Conservation (phyloP, 1,140 invertebrate species). For the Goniozus legneri region DNA sequence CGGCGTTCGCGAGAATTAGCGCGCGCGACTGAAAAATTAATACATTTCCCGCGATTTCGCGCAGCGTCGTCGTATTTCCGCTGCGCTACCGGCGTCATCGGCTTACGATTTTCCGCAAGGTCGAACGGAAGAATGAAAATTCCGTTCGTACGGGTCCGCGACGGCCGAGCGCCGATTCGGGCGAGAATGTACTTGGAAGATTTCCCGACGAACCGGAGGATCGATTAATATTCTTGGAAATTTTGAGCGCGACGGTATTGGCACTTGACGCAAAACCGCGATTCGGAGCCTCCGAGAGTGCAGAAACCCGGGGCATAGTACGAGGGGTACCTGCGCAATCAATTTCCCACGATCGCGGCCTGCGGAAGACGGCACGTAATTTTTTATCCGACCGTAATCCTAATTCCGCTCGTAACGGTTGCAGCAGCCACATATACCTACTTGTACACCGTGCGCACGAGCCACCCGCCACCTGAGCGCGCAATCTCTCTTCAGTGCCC, state of each 20-base stretch:
- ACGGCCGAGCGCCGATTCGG: neutral
- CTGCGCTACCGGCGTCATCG: constrained; percentile 13
- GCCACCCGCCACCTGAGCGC: no score
- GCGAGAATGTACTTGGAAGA: neutral
- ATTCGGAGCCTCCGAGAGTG: no score
- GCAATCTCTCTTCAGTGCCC: no score
- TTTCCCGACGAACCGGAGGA: neutral
- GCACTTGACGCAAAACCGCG: no score
- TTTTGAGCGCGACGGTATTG: constrained; percentile 10
- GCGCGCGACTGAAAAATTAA: constrained; percentile 9
- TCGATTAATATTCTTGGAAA: constrained; percentile 17
- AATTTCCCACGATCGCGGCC: constrained; percentile 11
- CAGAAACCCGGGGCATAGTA: no score
- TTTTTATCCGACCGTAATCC: constrained; percentile 9
- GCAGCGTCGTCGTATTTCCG: constrained; percentile 23
- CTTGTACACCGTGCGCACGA: no score
- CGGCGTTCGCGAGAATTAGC: neutral
- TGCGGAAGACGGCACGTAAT: constrained; percentile 14
- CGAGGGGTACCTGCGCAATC: no score
- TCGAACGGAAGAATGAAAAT: constrained; percentile 46
- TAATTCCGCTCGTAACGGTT: no score
- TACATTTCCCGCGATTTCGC: constrained; percentile 12
- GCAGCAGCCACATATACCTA: no score
- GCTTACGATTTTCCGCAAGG: constrained; percentile 39
- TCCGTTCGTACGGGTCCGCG: no score